Evolutionary conservation across 2,113 vertebrate genomes (phyloP).

Genomic region (Numida meleagris): DNA sequence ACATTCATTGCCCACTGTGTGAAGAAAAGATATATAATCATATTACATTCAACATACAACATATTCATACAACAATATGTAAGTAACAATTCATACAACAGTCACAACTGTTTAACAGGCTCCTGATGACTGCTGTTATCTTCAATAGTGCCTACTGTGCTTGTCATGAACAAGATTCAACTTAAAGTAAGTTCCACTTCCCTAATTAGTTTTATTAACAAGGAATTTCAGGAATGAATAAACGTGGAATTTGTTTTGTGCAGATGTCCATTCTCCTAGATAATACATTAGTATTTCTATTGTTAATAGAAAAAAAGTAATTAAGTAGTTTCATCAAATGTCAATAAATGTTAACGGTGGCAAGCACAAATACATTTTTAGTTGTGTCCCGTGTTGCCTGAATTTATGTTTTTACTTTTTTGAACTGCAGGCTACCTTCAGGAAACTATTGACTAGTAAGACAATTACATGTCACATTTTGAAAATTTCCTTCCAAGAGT

Average conservation of each 20-base stretch:
- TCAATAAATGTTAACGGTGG: neutral
- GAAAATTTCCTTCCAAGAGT: neutral
- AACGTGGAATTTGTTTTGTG: neutral
- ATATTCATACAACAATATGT: too few relatives aligned
- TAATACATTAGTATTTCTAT: neutral
- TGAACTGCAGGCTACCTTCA: neutral
- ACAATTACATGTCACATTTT: neutral
- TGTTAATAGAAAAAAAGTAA: neutral
- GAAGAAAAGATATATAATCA: neutral
- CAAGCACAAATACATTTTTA: neutral
- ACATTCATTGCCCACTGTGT: neutral
- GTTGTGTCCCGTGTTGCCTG: neutral
- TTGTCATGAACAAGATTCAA: neutral
- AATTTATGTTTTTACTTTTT: neutral
- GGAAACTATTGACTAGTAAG: neutral
- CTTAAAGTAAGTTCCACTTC: neutral
- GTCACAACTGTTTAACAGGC: neutral
- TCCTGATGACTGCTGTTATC: neutral
- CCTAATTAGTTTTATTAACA: neutral
- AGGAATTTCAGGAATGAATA: neutral
- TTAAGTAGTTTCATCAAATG: neutral
- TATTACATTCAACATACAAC: too few relatives aligned
- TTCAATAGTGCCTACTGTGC: neutral
- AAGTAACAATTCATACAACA: too few relatives aligned
- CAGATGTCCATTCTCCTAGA: neutral